phyloP scores from a whole-genome alignment of 1,140 invertebrate species.

The Meloidogyne exigua region DNA sequence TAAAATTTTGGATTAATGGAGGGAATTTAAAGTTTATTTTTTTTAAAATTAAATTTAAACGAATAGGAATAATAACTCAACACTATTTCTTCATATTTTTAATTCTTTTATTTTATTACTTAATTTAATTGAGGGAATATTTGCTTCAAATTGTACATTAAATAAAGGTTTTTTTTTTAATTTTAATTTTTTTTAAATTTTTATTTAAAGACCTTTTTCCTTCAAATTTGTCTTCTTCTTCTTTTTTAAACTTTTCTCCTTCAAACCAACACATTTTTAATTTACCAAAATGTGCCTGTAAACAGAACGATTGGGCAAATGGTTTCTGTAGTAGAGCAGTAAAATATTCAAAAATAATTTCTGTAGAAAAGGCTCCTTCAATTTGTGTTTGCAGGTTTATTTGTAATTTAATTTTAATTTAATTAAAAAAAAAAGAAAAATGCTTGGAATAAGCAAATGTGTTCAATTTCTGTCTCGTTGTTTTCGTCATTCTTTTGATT shows the following conservation, averaged over 20 bases:
- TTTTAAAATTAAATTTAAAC: too few relatives aligned
- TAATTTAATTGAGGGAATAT: neutral
- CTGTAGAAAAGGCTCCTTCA: slow-evolving; percentile 31
- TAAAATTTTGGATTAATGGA: too few relatives aligned
- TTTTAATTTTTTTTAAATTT: neutral
- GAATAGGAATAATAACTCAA: too few relatives aligned
- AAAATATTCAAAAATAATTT: slow-evolving; percentile 25
- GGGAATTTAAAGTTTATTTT: too few relatives aligned
- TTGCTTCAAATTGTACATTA: neutral
- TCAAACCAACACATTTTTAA: neutral
- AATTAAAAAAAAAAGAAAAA: slow-evolving; percentile 24
- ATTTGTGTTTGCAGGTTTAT: slow-evolving; percentile 47
- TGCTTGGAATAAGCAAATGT: slow-evolving; percentile 22
- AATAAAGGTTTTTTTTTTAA: slow-evolving; percentile 5
- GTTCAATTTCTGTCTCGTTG: slow-evolving; percentile 45
- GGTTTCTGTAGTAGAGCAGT: slow-evolving; percentile 29
- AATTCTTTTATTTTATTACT: neutral
- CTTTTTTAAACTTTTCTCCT: neutral
- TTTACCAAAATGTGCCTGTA: slow-evolving; percentile 27
- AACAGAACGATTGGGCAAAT: slow-evolving; percentile 39
- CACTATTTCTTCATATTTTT: too few relatives aligned
- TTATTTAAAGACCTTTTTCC: too few relatives aligned
- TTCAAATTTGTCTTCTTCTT: neutral
- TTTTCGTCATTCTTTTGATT: slow-evolving; percentile 19
- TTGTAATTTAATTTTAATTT: neutral